Evolutionary conservation across 2,113 vertebrate genomes (phyloP), one percentile per base, ranked within the genome.

Genomic region (Hemibagrus wyckioides): DNA sequence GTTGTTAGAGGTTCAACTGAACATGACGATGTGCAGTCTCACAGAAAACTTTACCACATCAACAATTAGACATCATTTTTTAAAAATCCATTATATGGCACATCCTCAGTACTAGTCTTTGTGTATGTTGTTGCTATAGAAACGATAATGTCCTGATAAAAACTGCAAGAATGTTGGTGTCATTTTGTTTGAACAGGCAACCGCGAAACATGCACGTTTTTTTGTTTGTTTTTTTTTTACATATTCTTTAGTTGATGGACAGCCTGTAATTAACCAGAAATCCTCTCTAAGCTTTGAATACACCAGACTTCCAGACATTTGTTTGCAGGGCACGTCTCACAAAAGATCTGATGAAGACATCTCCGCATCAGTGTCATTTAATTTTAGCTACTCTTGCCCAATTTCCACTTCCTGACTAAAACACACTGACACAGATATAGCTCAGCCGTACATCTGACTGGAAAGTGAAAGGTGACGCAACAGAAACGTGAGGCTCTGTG

Each of bases 381-480:
- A 36, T 79, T 61, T 80, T 65, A 61, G 25, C n/a, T 7, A 6
- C 41, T 48, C 36, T 50, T 52, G 61, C n/a, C 14, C 44, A 50
- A 25, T 52, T 83, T 69, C 9, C 71, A 61, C 36, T 44, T 59
- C 0, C 5, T 15, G 25, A 57, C 36, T 25, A 25, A 9, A 7
- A 21, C 67, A 69, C 71, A 44, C 69, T 41, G 36, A 83, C 28
- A 48, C 41, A 50, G 21, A 56, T 15, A 84, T 1, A 56, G 23
- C 48, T 56, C 50, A 84, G 41, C 65, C n/a, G 41, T 77, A 30
- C 0, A n/a, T 71, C 65, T 56, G 52, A 61, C 17, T 44, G 8
- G 39, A 85, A 79, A 81, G 73, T 33, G n/a, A 36, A 61, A 77
- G 44, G 15, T 85, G 41, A 61, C 6, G 39, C 75, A 67, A 52